Base-by-base conservation (phyloP, 2,797 vertebrate species). In the Falco berigora region DNA sequence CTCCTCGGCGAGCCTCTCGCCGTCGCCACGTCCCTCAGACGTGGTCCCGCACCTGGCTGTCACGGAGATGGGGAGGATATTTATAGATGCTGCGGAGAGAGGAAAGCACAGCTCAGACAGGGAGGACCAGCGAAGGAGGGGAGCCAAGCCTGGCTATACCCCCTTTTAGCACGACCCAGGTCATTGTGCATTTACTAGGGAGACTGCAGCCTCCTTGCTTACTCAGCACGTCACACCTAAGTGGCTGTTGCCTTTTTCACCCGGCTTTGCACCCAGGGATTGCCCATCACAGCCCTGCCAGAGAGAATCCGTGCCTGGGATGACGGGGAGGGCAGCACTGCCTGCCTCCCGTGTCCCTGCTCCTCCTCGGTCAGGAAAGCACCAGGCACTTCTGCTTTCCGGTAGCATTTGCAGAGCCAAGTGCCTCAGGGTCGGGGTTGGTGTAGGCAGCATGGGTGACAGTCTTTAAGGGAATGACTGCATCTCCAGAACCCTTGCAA, bases 31-130 rank as follows among this genome's bases (percentile, higher is more conserved):
- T 93, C 72, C 88, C 89, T 85, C 77, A 53, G 81, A 44, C 8
- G 0, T 84, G 80, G 84, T 88, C 52, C 84, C n/a, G 14, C 71
- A 88, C 91, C 63, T 76, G 81, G 63, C 85, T 94, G 89, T 82
- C 91, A 91, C 27, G 0, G 42, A 75, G 92, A 49, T 71, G 52
- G 91, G 62, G 24, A 94, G 44, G 89, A 71, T 87, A 85, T 95
- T 94, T 94, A 67, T 87, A 92, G 87, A 91, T 56, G 61, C 63
- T 79, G 82, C 4, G 0, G 88, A n/a, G 63, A 87, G 75, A 79
- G 55, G 47, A 62, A 66, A 71, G 53, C 3, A 0, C 56, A 40
- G 82, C 56, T 79, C 67, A 88, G 56, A 19, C 42, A 61, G 71
- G 5, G 16, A 94, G 50, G 52, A 84, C 40, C 36, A 32, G 53